Evolutionary conservation across 1,140 invertebrate species (phyloP).

Genomic region (Arctopsyche grandis): DNA sequence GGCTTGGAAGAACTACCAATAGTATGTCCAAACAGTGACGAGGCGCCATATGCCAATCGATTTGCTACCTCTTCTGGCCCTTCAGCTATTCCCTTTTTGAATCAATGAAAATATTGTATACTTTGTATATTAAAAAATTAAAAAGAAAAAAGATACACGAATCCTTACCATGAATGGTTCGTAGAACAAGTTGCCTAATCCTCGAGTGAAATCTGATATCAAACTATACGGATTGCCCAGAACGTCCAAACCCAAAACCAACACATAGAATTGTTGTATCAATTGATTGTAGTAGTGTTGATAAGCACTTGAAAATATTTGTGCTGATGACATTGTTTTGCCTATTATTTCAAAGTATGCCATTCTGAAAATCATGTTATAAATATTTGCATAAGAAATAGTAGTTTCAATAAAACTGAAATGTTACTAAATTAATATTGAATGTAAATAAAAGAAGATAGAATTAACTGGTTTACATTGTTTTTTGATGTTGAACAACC

Average conservation of each 20-base stretch:
- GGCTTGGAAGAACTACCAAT: slow-evolving; percentile 65
- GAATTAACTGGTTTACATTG: too few relatives aligned
- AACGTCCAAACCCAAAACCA: slow-evolving; percentile 88
- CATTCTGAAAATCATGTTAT: slow-evolving; percentile 70
- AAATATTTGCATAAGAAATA: slow-evolving; percentile 16
- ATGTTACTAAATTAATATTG: slow-evolving; percentile 26
- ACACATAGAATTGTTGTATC: slow-evolving; percentile 89
- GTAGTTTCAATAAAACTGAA: slow-evolving; percentile 9
- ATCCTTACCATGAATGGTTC: slow-evolving; percentile 72
- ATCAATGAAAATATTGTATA: neutral
- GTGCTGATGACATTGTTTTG: slow-evolving; percentile 69
- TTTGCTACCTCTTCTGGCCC: slow-evolving; percentile 52
- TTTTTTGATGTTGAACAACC: too few relatives aligned
- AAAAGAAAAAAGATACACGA: slow-evolving; percentile 4
- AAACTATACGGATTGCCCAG: slow-evolving; percentile 90
- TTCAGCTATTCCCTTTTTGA: slow-evolving; percentile 45
- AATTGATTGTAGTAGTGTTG: slow-evolving; percentile 81
- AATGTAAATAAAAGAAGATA: too few relatives aligned
- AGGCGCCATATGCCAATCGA: slow-evolving; percentile 48
- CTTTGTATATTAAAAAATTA: neutral
- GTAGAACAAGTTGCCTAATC: slow-evolving; percentile 78
- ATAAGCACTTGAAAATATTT: slow-evolving; percentile 71
- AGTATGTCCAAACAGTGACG: slow-evolving; percentile 71
- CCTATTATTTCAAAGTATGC: slow-evolving; percentile 80
- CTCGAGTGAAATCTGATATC: slow-evolving; percentile 74